Conservation (phyloP, 2,888 invertebrate genomes). For the Oscheius sp. region DNA sequence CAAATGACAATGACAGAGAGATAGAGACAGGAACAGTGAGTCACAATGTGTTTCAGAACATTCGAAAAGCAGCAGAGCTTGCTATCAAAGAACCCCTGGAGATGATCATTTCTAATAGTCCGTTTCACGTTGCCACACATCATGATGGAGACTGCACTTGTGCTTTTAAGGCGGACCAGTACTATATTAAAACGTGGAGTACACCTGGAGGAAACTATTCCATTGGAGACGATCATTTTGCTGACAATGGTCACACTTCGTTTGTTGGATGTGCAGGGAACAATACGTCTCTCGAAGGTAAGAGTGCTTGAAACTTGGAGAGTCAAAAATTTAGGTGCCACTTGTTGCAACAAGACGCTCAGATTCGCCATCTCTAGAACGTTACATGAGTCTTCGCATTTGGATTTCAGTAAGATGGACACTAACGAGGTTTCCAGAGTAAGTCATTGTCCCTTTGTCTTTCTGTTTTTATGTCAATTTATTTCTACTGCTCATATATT, state of each 20-base stretch:
- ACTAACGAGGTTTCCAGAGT: slow-evolving; percentile 13
- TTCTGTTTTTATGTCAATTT: too few species aligned
- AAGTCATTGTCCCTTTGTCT: background rate
- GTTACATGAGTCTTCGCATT: background rate
- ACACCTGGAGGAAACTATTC: slow-evolving; percentile 9
- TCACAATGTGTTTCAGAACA: background rate
- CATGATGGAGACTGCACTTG: slow-evolving; percentile 7
- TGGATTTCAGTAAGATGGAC: slow-evolving; percentile 19
- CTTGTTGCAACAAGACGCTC: slow-evolving; percentile 13
- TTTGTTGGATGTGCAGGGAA: slow-evolving; percentile 10
- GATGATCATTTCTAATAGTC: slow-evolving; percentile 10
- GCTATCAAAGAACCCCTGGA: slow-evolving; percentile 18
- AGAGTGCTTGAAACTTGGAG: background rate
- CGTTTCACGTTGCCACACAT: background rate
- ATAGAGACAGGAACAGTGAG: too few species aligned
- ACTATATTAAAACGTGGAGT: slow-evolving; percentile 11
- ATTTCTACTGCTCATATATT: background rate
- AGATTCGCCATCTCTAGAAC: slow-evolving; percentile 5
- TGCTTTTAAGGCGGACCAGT: slow-evolving; percentile 15
- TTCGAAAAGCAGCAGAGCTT: background rate
- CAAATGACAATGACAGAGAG: too few species aligned
- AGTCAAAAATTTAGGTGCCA: background rate
- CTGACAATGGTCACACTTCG: slow-evolving; percentile 13
- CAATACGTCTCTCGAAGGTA: background rate
- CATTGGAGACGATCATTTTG: slow-evolving; percentile 12